Conservation (phyloP, 2,797 vertebrate species). For the Steatocranus sp. region DNA sequence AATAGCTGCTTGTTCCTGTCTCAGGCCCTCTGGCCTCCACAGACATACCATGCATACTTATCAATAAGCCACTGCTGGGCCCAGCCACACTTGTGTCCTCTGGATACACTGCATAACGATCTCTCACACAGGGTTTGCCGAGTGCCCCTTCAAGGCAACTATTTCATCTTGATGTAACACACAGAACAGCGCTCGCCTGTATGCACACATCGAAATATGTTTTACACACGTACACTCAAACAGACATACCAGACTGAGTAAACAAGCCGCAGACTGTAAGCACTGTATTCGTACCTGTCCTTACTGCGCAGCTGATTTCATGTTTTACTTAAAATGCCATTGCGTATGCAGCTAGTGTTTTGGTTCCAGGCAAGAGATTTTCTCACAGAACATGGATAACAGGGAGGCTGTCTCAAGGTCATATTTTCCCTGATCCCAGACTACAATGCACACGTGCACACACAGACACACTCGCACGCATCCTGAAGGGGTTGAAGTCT, state of each 20-base stretch:
- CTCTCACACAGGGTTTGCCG: slow-evolving; percentile 25
- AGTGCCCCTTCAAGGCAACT: slow-evolving; percentile 13
- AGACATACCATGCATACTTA: slow-evolving; percentile 67
- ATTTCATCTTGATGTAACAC: slow-evolving; percentile 36
- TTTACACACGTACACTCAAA: not conserved
- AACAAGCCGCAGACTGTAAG: slow-evolving; percentile 10
- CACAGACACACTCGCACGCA: not conserved
- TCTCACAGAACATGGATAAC: slow-evolving; percentile 42
- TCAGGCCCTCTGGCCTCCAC: slow-evolving; percentile 61
- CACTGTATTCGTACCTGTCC: slow-evolving; percentile 27
- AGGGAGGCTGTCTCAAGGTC: slow-evolving; percentile 60
- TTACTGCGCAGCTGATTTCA: slow-evolving; percentile 20
- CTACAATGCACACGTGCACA: not conserved
- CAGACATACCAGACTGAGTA: slow-evolving; percentile 8
- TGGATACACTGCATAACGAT: slow-evolving; percentile 45
- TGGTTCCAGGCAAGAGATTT: slow-evolving; percentile 55
- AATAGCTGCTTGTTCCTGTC: slow-evolving; percentile 62
- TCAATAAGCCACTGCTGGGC: slow-evolving; percentile 50
- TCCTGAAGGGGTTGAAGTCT: slow-evolving; percentile 23
- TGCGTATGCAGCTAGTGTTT: slow-evolving; percentile 46
- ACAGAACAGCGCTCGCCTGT: not conserved
- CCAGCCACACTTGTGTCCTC: slow-evolving; percentile 48
- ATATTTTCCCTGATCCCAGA: slow-evolving; percentile 51
- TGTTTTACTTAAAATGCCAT: slow-evolving; percentile 23
- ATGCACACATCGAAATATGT: not conserved